phyloP scores from a whole-genome alignment of 2,113 vertebrate species.

The Psilopogon haemacephalus region DNA sequence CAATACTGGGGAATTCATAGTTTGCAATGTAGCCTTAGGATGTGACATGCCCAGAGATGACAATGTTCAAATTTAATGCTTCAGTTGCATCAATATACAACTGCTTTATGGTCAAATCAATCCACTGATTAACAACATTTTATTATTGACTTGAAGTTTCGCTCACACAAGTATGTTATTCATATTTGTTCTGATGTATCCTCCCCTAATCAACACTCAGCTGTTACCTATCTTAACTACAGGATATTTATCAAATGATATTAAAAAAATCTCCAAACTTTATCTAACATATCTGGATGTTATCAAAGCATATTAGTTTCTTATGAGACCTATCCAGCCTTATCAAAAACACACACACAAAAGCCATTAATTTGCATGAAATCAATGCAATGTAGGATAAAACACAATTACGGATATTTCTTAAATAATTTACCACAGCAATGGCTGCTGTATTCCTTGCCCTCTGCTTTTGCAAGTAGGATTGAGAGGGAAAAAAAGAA shows the following conservation, averaged over 20 bases:
- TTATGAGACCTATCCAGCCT: neutral
- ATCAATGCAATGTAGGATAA: neutral
- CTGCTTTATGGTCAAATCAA: conserved; percentile 38
- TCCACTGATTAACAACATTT: conserved; percentile 41
- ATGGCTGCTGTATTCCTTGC: neutral
- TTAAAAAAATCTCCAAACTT: too few relatives aligned
- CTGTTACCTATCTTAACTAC: neutral
- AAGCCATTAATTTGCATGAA: neutral
- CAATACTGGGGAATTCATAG: neutral
- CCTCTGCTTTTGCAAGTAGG: neutral
- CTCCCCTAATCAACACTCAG: neutral
- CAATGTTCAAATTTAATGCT: conserved; percentile 26
- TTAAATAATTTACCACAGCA: neutral
- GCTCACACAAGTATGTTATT: neutral
- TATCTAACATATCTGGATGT: too few relatives aligned
- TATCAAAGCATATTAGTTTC: neutral
- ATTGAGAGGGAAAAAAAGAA: neutral
- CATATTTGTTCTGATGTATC: conserved; percentile 2
- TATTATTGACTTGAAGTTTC: conserved; percentile 20
- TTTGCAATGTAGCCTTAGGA: neutral
- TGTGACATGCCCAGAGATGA: neutral
- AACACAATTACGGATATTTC: neutral
- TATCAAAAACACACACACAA: neutral
- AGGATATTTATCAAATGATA: neutral
- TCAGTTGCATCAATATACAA: neutral